Percentiles rank a stretch among this genome's conserved stretches.
These are phyloP conservation scores for Oryzias dopingdopingensis DNA, from an alignment of 2,797 vertebrate species.

Conservation along the genomic window DNA sequence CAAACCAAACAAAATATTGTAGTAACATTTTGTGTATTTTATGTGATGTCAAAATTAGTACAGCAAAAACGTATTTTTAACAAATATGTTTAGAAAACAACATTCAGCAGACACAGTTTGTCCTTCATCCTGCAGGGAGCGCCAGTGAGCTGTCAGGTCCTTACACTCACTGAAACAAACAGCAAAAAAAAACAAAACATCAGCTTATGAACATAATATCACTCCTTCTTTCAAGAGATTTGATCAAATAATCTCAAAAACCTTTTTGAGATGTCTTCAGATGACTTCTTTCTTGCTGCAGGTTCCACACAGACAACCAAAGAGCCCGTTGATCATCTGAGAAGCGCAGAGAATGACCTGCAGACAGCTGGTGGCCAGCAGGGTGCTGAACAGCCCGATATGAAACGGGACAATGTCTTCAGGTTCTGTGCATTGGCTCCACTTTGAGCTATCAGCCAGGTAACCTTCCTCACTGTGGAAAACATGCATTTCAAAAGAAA, in stretches of 20 bases:
- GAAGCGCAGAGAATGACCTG: conserved; percentile 72
- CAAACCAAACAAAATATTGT: too few relatives aligned
- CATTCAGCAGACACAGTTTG: not conserved
- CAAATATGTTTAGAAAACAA: too few relatives aligned
- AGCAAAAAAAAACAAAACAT: too few relatives aligned
- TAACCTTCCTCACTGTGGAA: conserved; percentile 59
- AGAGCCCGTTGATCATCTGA: conserved; percentile 81
- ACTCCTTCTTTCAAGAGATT: too few relatives aligned
- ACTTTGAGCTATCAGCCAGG: conserved; percentile 49
- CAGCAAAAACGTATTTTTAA: too few relatives aligned
- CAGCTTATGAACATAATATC: too few relatives aligned
- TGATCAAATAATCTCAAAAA: not conserved
- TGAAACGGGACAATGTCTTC: conserved; percentile 74
- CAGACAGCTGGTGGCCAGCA: conserved; percentile 63
- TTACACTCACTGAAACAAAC: conserved; percentile 43
- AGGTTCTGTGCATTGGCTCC: conserved; percentile 58
- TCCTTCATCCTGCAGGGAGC: conserved; percentile 34
- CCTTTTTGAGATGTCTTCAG: not conserved
- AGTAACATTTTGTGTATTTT: too few relatives aligned
- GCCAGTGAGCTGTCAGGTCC: not conserved
- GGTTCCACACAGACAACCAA: conserved; percentile 81
- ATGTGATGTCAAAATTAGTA: too few relatives aligned
- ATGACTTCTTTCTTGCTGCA: conserved; percentile 66
- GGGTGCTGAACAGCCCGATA: conserved; percentile 72
- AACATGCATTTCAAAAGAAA: not conserved